phyloP scores from a whole-genome alignment of 2,888 invertebrate genomes.

The Acronicta psi region DNA sequence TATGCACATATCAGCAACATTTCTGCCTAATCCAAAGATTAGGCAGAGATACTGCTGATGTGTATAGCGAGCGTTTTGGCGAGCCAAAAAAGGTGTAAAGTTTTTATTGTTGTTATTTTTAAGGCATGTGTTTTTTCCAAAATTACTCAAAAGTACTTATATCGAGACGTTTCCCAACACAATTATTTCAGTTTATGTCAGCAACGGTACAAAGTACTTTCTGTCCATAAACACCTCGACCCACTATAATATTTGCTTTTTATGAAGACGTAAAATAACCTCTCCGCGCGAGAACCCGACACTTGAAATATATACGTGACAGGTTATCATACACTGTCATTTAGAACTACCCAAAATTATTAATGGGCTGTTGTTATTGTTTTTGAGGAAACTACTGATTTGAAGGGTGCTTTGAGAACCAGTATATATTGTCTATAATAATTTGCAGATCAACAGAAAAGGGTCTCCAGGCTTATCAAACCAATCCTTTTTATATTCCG shows the following conservation, averaged over 20 bases:
- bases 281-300: slow-evolving; percentile 47
- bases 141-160: no score
- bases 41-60: no score
- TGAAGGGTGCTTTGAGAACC: not conserved
- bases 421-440: no score
- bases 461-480: no score
- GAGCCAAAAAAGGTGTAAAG: no score
- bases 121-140: no score
- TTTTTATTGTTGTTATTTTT: no score
- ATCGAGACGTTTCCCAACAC: not conserved
- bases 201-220: slow-evolving; percentile 15
- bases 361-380: slow-evolving; percentile 47
- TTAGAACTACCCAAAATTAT: slow-evolving; percentile 55
- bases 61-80: no score
- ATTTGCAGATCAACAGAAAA: not conserved
- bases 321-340: slow-evolving; percentile 61
- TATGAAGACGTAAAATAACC: slow-evolving; percentile 71
- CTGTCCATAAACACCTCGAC: slow-evolving; percentile 55
- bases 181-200: slow-evolving; percentile 7
- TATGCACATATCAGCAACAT: no score
- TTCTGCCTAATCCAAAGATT: no score
- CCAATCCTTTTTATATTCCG: no score
- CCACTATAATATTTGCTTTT: slow-evolving; percentile 66
- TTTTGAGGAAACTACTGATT: not conserved
- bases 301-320: slow-evolving; percentile 60